phyloP scores from a whole-genome alignment of 2,888 invertebrate genomes.

The Coleophora deauratella region DNA sequence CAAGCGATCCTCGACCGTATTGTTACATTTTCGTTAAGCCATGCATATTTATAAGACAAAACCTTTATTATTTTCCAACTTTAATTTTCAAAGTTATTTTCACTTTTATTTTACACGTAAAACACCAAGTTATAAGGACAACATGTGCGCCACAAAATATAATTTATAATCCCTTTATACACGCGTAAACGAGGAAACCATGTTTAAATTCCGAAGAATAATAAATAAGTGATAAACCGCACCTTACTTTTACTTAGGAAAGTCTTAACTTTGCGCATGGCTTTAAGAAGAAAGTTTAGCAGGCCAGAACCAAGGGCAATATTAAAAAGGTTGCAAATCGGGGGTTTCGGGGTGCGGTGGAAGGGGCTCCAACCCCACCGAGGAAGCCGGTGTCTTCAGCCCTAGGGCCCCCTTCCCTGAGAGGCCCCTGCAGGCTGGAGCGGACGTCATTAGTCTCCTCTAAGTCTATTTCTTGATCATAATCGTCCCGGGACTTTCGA shows the following conservation, averaged over 20 bases:
- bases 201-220: slow-evolving; percentile 31
- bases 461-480: slow-evolving; percentile 46
- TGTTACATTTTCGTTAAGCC: too few relatives aligned
- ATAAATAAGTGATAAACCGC: slow-evolving; percentile 27
- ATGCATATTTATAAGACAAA: background rate
- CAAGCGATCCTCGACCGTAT: too few relatives aligned
- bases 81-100: too few relatives aligned
- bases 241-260: slow-evolving; percentile 16
- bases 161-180: too few relatives aligned
- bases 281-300: slow-evolving; percentile 50
- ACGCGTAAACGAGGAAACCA: slow-evolving; percentile 22
- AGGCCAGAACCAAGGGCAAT: slow-evolving; percentile 45
- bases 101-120: too few relatives aligned
- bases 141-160: too few relatives aligned
- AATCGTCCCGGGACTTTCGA: slow-evolving; percentile 65
- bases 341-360: slow-evolving; percentile 27
- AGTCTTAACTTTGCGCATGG: slow-evolving; percentile 41
- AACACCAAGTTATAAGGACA: too few relatives aligned
- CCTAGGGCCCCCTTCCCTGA: slow-evolving; percentile 74
- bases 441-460: slow-evolving; percentile 72
- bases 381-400: slow-evolving; percentile 61
- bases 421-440: slow-evolving; percentile 78
- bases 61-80: too few relatives aligned
- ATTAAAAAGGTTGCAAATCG: slow-evolving; percentile 50
- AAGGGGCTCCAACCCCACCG: slow-evolving; percentile 46